phyloP scores from a whole-genome alignment of 1,140 invertebrate genomes.

The Thaumetopoea pityocampa region DNA sequence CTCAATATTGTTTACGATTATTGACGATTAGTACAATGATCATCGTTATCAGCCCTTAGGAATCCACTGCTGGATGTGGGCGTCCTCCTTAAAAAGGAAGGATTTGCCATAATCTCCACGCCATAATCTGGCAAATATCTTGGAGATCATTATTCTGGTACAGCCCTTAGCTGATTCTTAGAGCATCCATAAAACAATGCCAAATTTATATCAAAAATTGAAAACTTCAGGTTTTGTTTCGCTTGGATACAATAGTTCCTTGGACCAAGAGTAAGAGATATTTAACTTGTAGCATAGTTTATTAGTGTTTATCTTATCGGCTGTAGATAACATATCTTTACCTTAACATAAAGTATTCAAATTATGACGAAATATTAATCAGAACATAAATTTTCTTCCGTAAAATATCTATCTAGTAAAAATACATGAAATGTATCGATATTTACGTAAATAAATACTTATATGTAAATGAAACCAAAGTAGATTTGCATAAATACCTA shows the following conservation, averaged over 20 bases:
- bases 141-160: too few species aligned
- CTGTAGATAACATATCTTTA: not conserved
- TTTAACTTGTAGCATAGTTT: constrained; percentile 9
- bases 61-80: too few species aligned
- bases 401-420: constrained; percentile 1
- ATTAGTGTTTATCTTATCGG: not conserved
- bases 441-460: constrained; percentile 17
- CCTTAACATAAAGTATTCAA: constrained; percentile 10
- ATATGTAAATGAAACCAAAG: constrained; percentile 10
- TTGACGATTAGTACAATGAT: too few species aligned
- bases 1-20: too few species aligned
- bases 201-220: too few species aligned
- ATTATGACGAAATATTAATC: constrained; percentile 13
- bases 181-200: too few species aligned
- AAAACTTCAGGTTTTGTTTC: too few species aligned
- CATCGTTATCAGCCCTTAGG: too few species aligned
- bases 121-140: too few species aligned
- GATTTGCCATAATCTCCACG: too few species aligned
- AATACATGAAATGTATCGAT: constrained; percentile 11
- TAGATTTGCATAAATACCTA: constrained; percentile 20
- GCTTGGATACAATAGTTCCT: constrained; percentile 1
- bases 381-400: constrained; percentile 6
- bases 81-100: too few species aligned
- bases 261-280: not conserved
- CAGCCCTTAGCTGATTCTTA: too few species aligned